Conservation (phyloP, 1,140 invertebrate species). For the Ladona fulva region DNA sequence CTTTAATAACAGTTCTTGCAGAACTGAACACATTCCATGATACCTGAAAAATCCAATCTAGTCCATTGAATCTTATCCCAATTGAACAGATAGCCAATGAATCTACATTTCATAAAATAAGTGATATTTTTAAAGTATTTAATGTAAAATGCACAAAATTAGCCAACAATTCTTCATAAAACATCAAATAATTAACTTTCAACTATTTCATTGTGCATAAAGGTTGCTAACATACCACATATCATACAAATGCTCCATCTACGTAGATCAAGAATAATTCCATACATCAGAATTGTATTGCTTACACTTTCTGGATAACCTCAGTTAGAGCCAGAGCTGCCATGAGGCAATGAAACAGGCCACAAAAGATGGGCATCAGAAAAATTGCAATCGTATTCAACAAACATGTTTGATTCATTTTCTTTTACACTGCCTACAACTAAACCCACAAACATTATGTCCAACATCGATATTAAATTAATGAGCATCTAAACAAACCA, state of each 20-base stretch:
- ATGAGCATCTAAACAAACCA: background rate
- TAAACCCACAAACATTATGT: background rate
- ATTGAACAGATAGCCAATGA: too few relatives aligned
- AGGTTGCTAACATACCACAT: background rate
- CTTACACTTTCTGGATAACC: background rate
- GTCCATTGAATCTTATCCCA: too few relatives aligned
- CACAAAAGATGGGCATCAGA: background rate
- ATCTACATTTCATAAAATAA: too few relatives aligned
- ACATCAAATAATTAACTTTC: too few relatives aligned
- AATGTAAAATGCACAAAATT: too few relatives aligned
- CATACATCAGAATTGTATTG: background rate
- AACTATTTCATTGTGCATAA: background rate
- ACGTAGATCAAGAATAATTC: background rate
- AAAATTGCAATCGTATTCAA: background rate
- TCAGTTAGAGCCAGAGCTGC: background rate
- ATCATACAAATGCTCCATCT: background rate
- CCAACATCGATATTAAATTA: background rate
- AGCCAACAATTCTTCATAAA: too few relatives aligned
- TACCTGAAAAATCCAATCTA: too few relatives aligned
- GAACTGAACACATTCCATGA: too few relatives aligned
- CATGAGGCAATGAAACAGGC: background rate
- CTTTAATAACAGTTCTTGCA: too few relatives aligned
- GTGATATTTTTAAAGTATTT: too few relatives aligned
- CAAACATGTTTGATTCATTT: background rate
- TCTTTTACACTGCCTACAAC: background rate